Evolutionary conservation across 2,888 invertebrate genomes (phyloP).

Genomic region (Dilophus febrilis): DNA sequence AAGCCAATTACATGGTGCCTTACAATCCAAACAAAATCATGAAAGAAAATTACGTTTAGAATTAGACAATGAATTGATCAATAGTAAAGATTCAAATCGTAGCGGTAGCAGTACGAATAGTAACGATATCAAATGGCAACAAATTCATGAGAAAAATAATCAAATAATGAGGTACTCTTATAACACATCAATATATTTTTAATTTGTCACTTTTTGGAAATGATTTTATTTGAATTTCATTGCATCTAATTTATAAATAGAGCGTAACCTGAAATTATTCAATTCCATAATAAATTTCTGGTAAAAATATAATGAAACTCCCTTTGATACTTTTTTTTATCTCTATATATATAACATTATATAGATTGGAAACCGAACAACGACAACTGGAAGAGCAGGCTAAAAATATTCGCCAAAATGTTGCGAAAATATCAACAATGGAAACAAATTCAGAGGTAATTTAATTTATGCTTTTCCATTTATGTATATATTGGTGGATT

Average conservation of each 20-base stretch:
- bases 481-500: too few relatives aligned
- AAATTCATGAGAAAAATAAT: slow-evolving; percentile 49
- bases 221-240: too few relatives aligned
- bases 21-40: slow-evolving; percentile 67
- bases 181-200: too few relatives aligned
- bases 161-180: slow-evolving; percentile 37
- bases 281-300: too few relatives aligned
- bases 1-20: slow-evolving; percentile 55
- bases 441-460: slow-evolving; percentile 18
- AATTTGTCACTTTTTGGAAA: too few relatives aligned
- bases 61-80: slow-evolving; percentile 66
- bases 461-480: too few relatives aligned
- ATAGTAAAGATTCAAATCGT: slow-evolving; percentile 19
- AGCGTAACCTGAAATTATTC: too few relatives aligned
- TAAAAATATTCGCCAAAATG: slow-evolving; percentile 45
- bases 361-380: slow-evolving; percentile 58
- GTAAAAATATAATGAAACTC: too few relatives aligned
- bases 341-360: background rate
- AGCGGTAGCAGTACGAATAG: slow-evolving; percentile 19
- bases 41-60: slow-evolving; percentile 67
- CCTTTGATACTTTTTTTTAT: too few relatives aligned
- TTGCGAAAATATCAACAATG: slow-evolving; percentile 59
- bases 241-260: too few relatives aligned
- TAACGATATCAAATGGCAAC: slow-evolving; percentile 40
- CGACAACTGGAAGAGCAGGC: slow-evolving; percentile 68